Evolutionary conservation across 2,888 invertebrate genomes (phyloP), one percentile per base, ranked within the genome.

Genomic region (Auanema sp.): DNA sequence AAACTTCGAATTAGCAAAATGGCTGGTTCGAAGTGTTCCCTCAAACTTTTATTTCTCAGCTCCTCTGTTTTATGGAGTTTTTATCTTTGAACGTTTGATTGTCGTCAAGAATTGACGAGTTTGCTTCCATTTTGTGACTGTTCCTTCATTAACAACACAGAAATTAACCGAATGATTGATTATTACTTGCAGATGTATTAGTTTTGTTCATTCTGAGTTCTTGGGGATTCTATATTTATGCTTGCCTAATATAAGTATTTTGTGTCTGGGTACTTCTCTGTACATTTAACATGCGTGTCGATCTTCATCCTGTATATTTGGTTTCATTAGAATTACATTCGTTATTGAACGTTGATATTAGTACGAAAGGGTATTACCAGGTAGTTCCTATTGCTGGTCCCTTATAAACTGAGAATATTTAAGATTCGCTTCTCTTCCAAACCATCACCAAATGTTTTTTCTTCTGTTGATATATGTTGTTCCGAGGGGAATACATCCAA

Each of bases 351-450:
- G 65, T 79, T 21, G 79, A 80, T 52, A 63, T 80, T 49, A 47
- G 60, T 11, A 69, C 72, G 33, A 68, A 76, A n/a, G 79, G 79
- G 52, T 79, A 73, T 59, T 79, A 78, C 69, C 77, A 78, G 70
- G 76, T 76, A 52, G 6, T 52, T 55, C 41, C 23, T 14, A n/a
- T 25, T 25, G 24, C 24, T 33, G 10, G 47, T 51, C 14, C 11
- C 8, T 23, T 42, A 18, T 52, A 6, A 43, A 2, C 16, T 47
- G 14, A 49, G 16, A 12, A 33, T 55, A 23, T 47, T 70, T 62
- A 44, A 71, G 71, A 58, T 71, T 25, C 61, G 71, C 4, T 43
- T 71, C 10, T 52, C 49, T 18, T 69, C 71, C 4, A 63, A 62
- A 25, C 58, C 56, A 40, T 40, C 33, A 5, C 8, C 51, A 4